Evolutionary conservation across 2,797 vertebrate species (phyloP), one percentile per base, ranked within the genome.

Genomic region (Centroberyx gerrardi): DNA sequence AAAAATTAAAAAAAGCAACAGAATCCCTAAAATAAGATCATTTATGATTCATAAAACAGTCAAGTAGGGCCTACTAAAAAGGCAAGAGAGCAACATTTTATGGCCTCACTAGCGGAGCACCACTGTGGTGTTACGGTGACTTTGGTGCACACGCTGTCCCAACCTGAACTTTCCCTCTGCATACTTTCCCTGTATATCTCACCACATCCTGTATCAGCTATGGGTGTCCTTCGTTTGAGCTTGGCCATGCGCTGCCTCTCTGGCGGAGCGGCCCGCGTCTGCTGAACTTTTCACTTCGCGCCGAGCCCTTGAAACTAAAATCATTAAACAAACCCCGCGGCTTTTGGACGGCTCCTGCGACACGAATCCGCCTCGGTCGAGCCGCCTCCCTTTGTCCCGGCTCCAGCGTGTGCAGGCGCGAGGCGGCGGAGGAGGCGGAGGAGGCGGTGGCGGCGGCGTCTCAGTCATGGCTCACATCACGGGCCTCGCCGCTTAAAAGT

Each of bases 231-330:
- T 87, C 71, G 42, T 68, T 75, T 81, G 79, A 89, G 90, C 62
- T 83, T 82, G 83, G 82, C 82, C 81, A 73, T 79, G 13, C 64
- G 14, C 80, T 27, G 68, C 68, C 74, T 12, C 58, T 76, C 78
- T 89, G 90, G 82, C 87, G 86, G 81, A 17, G 74, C 68, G 29
- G 51, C 60, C 7, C 53, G 61, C 42, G 72, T 89, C 85, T 87
- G 83, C 80, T 87, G 87, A 92, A 91, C 92, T 86, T 87, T 91
- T 92, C 87, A 85, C 87, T 76, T 81, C 64, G 8, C 29, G 8
- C 54, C 1, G 63, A 76, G 76, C 29, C 56, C 46, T 82, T 58
- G 22, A 64, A 82, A 76, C 86, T 75, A 49, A 83, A 87, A 86
- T 78, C 27, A 56, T 90, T 84, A 86, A 87, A 86, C 67, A 56